Conservation (phyloP, 1,140 invertebrate species). For the Dendrolimus punctatus region DNA sequence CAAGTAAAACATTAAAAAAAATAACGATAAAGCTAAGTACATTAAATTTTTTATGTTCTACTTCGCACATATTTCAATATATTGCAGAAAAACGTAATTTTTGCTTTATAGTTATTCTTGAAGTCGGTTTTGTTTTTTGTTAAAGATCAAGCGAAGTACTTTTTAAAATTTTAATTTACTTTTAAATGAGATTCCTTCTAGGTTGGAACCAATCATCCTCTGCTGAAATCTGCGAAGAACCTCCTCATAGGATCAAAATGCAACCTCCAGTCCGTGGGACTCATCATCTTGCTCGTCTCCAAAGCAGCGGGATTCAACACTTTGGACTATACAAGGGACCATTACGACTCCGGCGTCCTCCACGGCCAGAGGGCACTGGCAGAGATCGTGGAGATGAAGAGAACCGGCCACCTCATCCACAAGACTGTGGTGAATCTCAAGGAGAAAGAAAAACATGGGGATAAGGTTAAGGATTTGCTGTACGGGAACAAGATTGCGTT, state of each 20-base stretch:
- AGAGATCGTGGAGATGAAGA: constrained; percentile 96
- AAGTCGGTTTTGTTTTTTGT: too few relatives aligned
- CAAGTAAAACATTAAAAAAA: too few relatives aligned
- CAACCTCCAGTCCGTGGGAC: constrained; percentile 88
- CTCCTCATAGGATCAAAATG: constrained; percentile 72
- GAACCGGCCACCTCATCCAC: constrained; percentile 92
- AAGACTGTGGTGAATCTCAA: constrained; percentile 86
- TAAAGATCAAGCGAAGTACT: too few relatives aligned
- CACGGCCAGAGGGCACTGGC: constrained; percentile 83
- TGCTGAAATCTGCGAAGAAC: constrained; percentile 56
- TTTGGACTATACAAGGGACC: constrained; percentile 27
- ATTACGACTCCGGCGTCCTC: constrained; percentile 42
- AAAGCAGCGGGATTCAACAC: constrained; percentile 77
- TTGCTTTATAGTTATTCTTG: too few relatives aligned
- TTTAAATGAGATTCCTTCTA: constrained; percentile 41
- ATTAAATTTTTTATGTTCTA: too few relatives aligned
- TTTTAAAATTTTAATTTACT: too few relatives aligned
- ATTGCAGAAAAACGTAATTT: too few relatives aligned
- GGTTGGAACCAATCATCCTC: constrained; percentile 57
- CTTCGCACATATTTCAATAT: too few relatives aligned
- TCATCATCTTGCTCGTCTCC: constrained; percentile 88
- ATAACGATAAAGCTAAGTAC: too few relatives aligned
- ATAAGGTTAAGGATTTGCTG: constrained; percentile 48
- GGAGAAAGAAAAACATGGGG: constrained; percentile 50
- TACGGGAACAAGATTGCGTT: constrained; percentile 94